Evolutionary conservation across 2,113 vertebrate genomes (phyloP), one percentile per base, ranked within the genome.

Genomic region (Athene noctua): DNA sequence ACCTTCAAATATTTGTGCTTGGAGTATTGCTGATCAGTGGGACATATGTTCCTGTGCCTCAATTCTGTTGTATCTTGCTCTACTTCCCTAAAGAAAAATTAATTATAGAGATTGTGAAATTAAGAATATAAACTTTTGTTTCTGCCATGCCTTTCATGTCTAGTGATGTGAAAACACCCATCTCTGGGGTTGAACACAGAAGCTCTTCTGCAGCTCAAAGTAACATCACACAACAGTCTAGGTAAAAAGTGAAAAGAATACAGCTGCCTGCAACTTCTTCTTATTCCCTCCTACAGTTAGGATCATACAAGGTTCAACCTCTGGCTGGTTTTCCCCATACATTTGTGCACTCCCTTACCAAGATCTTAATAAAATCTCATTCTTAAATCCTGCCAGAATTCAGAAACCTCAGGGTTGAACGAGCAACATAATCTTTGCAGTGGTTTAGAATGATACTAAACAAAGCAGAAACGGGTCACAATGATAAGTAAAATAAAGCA

Each of bases 1-100:
- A 82, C 78, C 94, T 85, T 79, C 61, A 90, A 95, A 93, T 96
- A 95, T 93, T 93, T 95, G 75, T 79, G 80, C 83, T 96, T 88
- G 42, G 49, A 62, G 62, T 91, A 92, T 83, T n/a, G 80, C 51
- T 90, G 92, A 96, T 55, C 67, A 66, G 61, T 70, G 83, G 92
- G 86, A 94, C 80, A 16, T 29, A 59, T 34, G 59, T 87, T 95
- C 47, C 77, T 57, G 32, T 36, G 73, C 82, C 58, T 93, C 73
- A 67, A 3, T 78, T 66, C 46, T 92, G 25, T 5, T 57, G 58
- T 73, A 59, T 32, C 73, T 96, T 84, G 29, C 57, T 65, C 42
- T 74, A 22, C 71, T 92, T 96, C 65, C 77, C 84, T 92, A 63
- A 97, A 90, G 90, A 94, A 59, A 93, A 94, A 74, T 96, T 85